A percentile compares a stretch with the other conserved stretches of the same genome.
Evolutionary conservation across 2,888 invertebrate genomes (phyloP).

Genomic region (Andrena bicolor): DNA sequence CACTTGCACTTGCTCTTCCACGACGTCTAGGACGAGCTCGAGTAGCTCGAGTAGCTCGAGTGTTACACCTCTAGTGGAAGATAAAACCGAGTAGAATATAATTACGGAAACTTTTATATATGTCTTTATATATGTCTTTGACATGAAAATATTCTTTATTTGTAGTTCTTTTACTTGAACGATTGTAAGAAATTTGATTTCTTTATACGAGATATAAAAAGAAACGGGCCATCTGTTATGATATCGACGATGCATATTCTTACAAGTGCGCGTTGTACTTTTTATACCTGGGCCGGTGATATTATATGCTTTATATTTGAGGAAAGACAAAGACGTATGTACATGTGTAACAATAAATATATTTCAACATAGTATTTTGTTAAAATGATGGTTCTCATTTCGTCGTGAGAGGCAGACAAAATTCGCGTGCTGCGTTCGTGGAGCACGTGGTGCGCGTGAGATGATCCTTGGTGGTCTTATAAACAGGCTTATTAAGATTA

Average conservation of each 20-base stretch:
- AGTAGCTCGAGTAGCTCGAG: slow-evolving; percentile 15
- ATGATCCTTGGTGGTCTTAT: slow-evolving; percentile 44
- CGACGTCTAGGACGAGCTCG: background rate
- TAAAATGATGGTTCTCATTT: background rate
- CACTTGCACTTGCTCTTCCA: background rate
- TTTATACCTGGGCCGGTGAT: background rate
- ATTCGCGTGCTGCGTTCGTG: background rate
- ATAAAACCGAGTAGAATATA: background rate
- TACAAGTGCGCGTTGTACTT: background rate
- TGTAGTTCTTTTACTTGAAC: background rate
- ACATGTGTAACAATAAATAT: background rate
- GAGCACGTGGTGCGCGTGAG: slow-evolving; percentile 13
- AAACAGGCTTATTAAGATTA: slow-evolving; percentile 75
- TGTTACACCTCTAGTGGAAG: background rate
- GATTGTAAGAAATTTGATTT: background rate
- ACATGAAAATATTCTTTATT: background rate
- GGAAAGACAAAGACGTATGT: background rate
- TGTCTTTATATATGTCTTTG: background rate
- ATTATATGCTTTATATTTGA: background rate
- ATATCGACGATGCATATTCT: background rate
- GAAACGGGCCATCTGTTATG: too few species aligned
- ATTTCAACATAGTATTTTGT: background rate
- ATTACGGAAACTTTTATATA: background rate
- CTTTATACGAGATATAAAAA: too few species aligned
- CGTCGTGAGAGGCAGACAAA: background rate